Evolutionary conservation across 1,140 invertebrate species (phyloP), one percentile per base, ranked within the genome.

Genomic region (Lycorma delicatula): DNA sequence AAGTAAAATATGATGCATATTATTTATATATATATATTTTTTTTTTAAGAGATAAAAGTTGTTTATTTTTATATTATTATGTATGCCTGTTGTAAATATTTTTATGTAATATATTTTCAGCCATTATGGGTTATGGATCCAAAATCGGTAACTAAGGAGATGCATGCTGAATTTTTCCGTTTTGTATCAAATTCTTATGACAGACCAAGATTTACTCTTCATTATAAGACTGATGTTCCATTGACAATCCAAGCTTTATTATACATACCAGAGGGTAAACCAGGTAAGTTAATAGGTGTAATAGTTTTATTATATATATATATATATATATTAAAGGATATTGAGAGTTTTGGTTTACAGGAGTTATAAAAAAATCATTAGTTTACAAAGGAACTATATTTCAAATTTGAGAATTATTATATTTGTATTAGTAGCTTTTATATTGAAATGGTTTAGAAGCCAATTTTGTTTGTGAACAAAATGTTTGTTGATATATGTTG

Each of bases 101-200:
- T 56, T 38, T 60, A 48, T 64, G 46, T 63, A 52, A 25, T 56
- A 26, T 61, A 49, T 60, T 77, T 79, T 54, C 71, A 96, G 81
- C 92, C 95, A 0, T 68, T 98, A 7, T 98, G 96, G 95, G 79
- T 94, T 64, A 81, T 88, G 75, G 91, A 97, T 61, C 84, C 92
- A 0, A 96, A 93, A 75, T 81, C 88, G 64, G 83, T 97, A 0
- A 89, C 83, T 2, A 70, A 79, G 12, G 84, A 93, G 51, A 86
- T 94, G 72, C 94, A 98, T 67, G 79, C 83, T 29, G 91, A 96
- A 63, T 98, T 98, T 70, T 57, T 29, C 69, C 81, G 86, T 62
- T 97, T 90, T 68, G 83, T 96, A 26, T 81, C 84, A 56, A 89
- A 89, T 66, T 79, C 85, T 54, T 92, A 86, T 66, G 93, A 96